Evolutionary conservation across 1,140 invertebrate genomes (phyloP), one percentile per base, ranked within the genome.

Genomic region (Augochlora pura): DNA sequence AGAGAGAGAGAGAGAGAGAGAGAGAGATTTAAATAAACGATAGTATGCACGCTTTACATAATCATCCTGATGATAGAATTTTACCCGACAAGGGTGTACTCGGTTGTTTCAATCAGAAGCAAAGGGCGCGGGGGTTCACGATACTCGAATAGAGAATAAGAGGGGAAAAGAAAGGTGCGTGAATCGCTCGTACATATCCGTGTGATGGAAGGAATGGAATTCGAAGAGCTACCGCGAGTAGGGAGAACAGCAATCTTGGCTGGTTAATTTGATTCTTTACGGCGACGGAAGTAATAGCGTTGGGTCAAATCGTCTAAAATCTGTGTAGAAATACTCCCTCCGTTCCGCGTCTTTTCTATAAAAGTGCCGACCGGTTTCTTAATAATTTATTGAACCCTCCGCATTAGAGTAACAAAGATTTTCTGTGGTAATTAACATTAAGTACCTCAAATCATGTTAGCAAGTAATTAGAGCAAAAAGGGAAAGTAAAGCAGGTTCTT

Each of bases 261-360:
- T 83, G 83, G 81, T 91, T 91, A 91, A 92, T 91, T 91, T 92
- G 86, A 91, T 92, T 92, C 87, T 92, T 93, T 91, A 87, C 86
- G 18, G 85, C 78, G 84, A 90, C 84, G 85, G 79, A 81, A 88
- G 83, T 87, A 90, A 89, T 88, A 90, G 85, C 86, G 85, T 86
- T 86, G 88, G 86, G 85, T 88, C 38, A 67, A 75, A 75, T 80
- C 67, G 32, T 25, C 65, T 6, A 21, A 49, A 63, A 66, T 39
- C 42, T 21, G 21, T 64, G 23, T 23, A 14, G 68, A 32, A 59
- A 72, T 78, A 65, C 23, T 2, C 42, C 9, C 42, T 12, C 42
- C 10, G 42, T 46, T 46, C 42, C 42, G 1, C 10, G 42, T 14
- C 12, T 46, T 2, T 12, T 2, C 42, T 46, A 46, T 12, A 46